Evolutionary conservation across 2,797 vertebrate species (phyloP).

Genomic region (Schizothorax lantsangensis): DNA sequence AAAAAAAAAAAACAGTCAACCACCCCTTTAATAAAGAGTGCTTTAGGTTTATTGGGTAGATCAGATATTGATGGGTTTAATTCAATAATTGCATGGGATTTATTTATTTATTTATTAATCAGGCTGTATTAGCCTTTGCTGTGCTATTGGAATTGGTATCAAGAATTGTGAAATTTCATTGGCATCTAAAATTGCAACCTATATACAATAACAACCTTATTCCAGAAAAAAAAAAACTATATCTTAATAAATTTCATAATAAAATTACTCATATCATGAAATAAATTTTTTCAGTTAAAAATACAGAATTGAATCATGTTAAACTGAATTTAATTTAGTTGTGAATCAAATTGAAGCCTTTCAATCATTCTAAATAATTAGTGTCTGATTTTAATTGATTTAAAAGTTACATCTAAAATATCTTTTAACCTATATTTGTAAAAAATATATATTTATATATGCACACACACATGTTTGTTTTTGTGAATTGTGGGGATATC

Average conservation of each 20-base stretch:
- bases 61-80: no score
- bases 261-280: background rate
- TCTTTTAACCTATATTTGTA: background rate
- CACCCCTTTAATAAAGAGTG: no score
- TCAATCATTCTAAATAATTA: background rate
- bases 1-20: no score
- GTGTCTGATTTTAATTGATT: background rate
- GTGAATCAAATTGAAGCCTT: background rate
- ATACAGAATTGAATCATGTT: background rate
- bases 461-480: no score
- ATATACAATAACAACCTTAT: background rate
- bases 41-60: no score
- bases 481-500: no score
- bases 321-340: background rate
- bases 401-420: background rate
- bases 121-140: background rate
- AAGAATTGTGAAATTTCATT: background rate
- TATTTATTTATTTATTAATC: no score
- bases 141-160: background rate
- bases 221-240: no score
- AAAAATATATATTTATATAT: no score
- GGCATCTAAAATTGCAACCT: background rate
- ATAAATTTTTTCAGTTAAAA: background rate
- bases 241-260: background rate
- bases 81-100: no score